Conservation (phyloP, 2,888 invertebrate species). For the Physocephala rufipes region DNA sequence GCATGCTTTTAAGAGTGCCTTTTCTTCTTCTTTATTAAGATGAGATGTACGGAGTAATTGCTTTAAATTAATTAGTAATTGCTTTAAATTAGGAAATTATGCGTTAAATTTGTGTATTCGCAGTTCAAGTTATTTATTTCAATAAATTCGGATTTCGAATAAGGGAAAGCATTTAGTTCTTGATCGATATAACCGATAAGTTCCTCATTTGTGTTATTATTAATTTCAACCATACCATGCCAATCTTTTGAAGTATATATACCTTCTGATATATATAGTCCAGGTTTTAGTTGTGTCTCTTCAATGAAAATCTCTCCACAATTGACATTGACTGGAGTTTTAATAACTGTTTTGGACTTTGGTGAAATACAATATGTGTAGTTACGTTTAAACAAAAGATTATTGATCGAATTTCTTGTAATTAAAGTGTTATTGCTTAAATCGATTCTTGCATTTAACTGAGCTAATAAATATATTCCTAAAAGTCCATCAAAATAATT, state of each 20-base stretch:
- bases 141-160: background rate
- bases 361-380: too few species aligned
- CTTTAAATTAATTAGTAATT: background rate
- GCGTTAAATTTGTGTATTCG: background rate
- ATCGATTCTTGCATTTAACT: too few species aligned
- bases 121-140: background rate
- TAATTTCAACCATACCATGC: background rate
- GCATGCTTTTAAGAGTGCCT: background rate
- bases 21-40: conserved; percentile 4
- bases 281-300: too few species aligned
- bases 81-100: background rate
- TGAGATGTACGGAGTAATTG: background rate
- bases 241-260: conserved; percentile 10
- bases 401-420: too few species aligned
- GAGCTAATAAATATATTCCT: too few species aligned
- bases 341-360: too few species aligned
- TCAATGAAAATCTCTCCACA: too few species aligned
- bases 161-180: background rate
- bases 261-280: too few species aligned
- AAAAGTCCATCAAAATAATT: too few species aligned
- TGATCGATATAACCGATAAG: background rate
- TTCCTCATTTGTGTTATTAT: background rate
- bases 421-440: too few species aligned
- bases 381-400: too few species aligned
- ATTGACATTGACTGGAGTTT: too few species aligned